phyloP scores from a whole-genome alignment of 2,113 vertebrate species.

The Lagopus muta region DNA sequence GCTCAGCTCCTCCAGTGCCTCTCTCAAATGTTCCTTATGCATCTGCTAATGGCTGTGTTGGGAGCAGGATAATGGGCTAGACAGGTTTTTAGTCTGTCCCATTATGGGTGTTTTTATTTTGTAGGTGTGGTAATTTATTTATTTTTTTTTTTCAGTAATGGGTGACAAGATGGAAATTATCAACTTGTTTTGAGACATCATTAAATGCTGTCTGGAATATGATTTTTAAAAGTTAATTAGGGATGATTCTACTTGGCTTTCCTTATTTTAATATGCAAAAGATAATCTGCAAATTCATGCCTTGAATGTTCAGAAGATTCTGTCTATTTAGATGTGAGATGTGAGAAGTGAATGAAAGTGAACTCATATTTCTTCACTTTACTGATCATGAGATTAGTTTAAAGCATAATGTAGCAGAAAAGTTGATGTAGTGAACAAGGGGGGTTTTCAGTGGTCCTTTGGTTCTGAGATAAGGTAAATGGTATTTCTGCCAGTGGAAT shows the following conservation, averaged over 20 bases:
- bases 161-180: constrained; percentile 24
- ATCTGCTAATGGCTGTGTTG: constrained; percentile 48
- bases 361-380: not conserved
- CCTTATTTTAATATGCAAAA: not conserved
- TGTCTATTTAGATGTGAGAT: not conserved
- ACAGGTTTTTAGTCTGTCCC: not conserved
- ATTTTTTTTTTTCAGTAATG: not conserved
- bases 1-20: constrained; percentile 10
- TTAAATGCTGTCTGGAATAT: not conserved
- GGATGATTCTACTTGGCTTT: not conserved
- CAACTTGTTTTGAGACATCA: not conserved
- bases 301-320: not conserved
- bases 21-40: constrained; percentile 45
- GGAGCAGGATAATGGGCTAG: constrained; percentile 55
- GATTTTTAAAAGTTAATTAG: not conserved
- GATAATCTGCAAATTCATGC: not conserved
- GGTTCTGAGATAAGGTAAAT: not conserved
- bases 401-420: not conserved
- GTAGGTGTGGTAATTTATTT: not conserved
- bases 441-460: not conserved
- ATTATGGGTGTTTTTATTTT: constrained; percentile 47
- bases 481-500: not conserved
- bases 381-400: not conserved
- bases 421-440: not conserved
- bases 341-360: not conserved